These are phyloP conservation scores for Spea hammondii DNA, from an alignment of 2,797 vertebrate genomes.

Conservation along the genomic window DNA sequence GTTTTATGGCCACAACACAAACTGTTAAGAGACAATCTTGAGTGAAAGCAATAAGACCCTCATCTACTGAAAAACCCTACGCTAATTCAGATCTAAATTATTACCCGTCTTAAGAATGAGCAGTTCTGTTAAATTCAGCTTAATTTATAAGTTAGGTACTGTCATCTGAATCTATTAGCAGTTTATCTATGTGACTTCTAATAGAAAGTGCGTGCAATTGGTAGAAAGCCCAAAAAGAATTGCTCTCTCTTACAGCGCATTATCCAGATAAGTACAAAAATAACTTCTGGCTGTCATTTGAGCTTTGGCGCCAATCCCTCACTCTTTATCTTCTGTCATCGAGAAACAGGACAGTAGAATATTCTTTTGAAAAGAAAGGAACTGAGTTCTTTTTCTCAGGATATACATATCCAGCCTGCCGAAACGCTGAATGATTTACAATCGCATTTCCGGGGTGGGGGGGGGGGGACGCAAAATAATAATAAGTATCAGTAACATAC, in stretches of 20 bases:
- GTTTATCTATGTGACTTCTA: conserved; percentile 51
- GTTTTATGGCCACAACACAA: conserved; percentile 44
- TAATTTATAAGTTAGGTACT: conserved; percentile 50
- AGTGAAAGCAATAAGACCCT: conserved; percentile 44
- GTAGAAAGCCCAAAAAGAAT: conserved; percentile 44
- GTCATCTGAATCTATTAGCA: conserved; percentile 49
- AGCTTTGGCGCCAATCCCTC: conserved; percentile 44
- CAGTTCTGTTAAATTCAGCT: conserved; percentile 44
- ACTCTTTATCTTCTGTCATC: conserved; percentile 49
- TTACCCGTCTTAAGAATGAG: conserved; percentile 38
- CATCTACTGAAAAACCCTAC: conserved; percentile 36
- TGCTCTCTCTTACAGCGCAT: conserved; percentile 47
- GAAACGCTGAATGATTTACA: conserved; percentile 25
- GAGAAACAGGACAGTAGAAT: conserved; percentile 31
- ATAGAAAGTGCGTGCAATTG: conserved; percentile 45
- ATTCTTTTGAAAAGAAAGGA: conserved; percentile 16
- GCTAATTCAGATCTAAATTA: conserved; percentile 46
- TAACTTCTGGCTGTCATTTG: conserved; percentile 50
- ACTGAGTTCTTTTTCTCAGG: conserved; percentile 18
- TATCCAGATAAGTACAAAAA: conserved; percentile 49
- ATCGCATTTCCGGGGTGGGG: not conserved
- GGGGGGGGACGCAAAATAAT: not conserved
- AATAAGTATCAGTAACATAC: conserved; percentile 10
- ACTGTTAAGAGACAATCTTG: conserved; percentile 42
- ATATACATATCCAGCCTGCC: conserved; percentile 13